Conservation (phyloP, 2,113 vertebrate species). For the Silurus asotus region DNA sequence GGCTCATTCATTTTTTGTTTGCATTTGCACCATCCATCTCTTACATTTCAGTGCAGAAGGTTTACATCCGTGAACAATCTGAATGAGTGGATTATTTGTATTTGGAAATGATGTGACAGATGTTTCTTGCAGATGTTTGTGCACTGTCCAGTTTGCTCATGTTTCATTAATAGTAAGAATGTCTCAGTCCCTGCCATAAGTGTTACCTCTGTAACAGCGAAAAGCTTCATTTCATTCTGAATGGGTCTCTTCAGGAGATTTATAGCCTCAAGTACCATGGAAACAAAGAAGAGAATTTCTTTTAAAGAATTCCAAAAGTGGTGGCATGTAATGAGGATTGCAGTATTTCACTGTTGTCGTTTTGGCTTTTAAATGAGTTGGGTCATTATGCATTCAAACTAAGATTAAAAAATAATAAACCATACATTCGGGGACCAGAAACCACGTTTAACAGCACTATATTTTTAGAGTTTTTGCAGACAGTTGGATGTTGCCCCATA, state of each 20-base stretch:
- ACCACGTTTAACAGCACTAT: background rate
- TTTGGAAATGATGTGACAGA: background rate
- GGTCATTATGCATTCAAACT: background rate
- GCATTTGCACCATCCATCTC: background rate
- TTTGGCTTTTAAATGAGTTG: background rate
- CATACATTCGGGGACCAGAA: background rate
- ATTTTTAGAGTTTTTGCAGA: conserved; percentile 1
- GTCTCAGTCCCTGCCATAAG: background rate
- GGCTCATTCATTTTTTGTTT: background rate
- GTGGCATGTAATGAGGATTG: background rate
- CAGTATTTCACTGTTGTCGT: background rate
- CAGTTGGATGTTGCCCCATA: conserved; percentile 9
- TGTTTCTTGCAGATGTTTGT: conserved; percentile 15
- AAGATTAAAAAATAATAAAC: background rate
- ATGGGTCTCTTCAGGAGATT: background rate
- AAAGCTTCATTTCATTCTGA: conserved; percentile 21
- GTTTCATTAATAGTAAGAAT: background rate
- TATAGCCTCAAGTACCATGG: background rate
- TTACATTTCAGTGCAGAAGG: background rate
- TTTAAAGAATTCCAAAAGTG: background rate
- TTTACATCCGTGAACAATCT: background rate
- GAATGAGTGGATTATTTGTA: conserved; percentile 2
- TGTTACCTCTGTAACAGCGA: background rate
- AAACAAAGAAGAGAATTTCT: background rate
- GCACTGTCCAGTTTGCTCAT: conserved; percentile 4